These are phyloP conservation scores for Phallusia fumigata DNA, from an alignment of 23 tunicate genomes.

Conservation along the genomic window DNA sequence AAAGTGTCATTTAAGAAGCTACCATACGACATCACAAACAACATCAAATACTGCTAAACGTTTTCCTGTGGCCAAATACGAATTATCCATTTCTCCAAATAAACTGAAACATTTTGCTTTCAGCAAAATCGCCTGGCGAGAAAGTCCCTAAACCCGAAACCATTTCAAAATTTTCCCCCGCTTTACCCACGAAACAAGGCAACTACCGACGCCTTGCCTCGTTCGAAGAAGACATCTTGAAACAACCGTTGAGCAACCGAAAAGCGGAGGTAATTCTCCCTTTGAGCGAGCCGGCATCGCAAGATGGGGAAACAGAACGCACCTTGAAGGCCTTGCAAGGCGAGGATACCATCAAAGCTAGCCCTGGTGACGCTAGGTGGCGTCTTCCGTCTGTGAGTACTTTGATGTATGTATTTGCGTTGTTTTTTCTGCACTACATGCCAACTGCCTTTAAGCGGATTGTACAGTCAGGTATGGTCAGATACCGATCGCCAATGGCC, in stretches of 20 bases:
- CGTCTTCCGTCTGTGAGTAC: background rate
- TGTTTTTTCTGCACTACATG: background rate
- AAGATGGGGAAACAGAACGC: constrained; percentile 10
- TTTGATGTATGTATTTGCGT: background rate
- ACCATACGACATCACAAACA: no score
- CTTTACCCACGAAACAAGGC: background rate
- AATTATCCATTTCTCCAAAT: no score
- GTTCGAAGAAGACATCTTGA: constrained; percentile 47
- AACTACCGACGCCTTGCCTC: constrained; percentile 64
- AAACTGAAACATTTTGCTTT: no score
- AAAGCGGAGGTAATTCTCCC: background rate
- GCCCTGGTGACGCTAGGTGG: background rate
- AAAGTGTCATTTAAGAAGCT: no score
- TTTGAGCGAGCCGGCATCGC: background rate
- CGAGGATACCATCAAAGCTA: background rate
- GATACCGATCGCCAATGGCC: no score
- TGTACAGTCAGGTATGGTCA: no score
- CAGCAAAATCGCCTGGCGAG: no score
- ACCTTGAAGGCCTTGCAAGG: constrained; percentile 12
- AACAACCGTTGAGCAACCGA: constrained; percentile 29
- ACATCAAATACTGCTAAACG: no score
- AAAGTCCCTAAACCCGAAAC: no score
- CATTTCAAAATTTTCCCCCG: background rate
- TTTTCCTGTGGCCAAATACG: no score
- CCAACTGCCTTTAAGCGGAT: no score